Conservation (phyloP, 2,888 invertebrate genomes). For the Papilio protenor region DNA sequence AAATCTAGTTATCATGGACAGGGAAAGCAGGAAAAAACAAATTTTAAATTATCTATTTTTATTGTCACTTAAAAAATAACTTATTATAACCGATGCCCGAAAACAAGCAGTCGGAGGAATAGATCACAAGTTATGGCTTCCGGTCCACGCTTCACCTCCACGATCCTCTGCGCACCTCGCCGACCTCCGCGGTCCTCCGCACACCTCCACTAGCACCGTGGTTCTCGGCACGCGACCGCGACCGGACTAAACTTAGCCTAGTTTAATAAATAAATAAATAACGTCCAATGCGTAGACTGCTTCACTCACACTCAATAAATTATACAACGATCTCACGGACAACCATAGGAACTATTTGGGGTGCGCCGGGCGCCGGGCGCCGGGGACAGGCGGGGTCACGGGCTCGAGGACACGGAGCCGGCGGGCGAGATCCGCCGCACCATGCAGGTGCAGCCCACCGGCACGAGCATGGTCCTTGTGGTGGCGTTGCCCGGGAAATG, state of each 20-base stretch:
- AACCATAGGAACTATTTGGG: slow-evolving; percentile 55
- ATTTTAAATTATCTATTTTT: slow-evolving; percentile 31
- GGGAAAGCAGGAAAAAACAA: background rate
- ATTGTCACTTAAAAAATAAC: slow-evolving; percentile 41
- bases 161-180: background rate
- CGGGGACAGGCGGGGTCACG: slow-evolving; percentile 46
- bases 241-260: slow-evolving; percentile 45
- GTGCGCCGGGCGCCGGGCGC: slow-evolving; percentile 11
- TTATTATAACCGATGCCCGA: slow-evolving; percentile 49
- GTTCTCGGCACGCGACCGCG: slow-evolving; percentile 27
- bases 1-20: background rate
- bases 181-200: slow-evolving; percentile 33
- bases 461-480: slow-evolving; percentile 58
- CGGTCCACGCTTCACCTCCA: background rate
- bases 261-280: slow-evolving; percentile 50
- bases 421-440: slow-evolving; percentile 58
- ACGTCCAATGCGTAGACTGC: slow-evolving; percentile 38
- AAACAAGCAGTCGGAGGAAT: slow-evolving; percentile 48
- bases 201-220: slow-evolving; percentile 23
- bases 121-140: slow-evolving; percentile 41
- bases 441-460: slow-evolving; percentile 78
- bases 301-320: slow-evolving; percentile 44
- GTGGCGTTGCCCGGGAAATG: slow-evolving; percentile 54
- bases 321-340: slow-evolving; percentile 45
- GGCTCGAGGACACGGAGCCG: slow-evolving; percentile 47